Base-by-base conservation (phyloP, 2,888 invertebrate species). In the Venustoraphidia nigricollis region DNA sequence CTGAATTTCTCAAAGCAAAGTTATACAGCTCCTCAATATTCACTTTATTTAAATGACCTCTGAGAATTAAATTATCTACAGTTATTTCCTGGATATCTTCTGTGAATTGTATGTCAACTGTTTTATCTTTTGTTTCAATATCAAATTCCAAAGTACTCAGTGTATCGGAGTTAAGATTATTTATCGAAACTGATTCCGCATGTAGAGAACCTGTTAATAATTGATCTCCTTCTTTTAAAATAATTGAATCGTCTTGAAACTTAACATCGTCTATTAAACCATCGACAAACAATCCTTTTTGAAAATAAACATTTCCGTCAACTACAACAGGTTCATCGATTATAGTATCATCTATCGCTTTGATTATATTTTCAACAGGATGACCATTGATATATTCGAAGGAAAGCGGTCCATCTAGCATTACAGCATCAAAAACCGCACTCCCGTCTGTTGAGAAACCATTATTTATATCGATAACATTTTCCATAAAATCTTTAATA, bases 41-140 rank as follows among this genome's bases (percentile, higher is more conserved):
- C 4, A 70, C 57, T 9, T 66, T 64, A 57, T 79, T 79, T 0
- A 78, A 57, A 10, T 59, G 62, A n/a, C 70, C 72, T 3, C 58
- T 58, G 10, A 76, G 59, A 10, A 60, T 55, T 10, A 75, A 53
- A 34, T 71, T 60, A 48, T 69, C 60, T 2, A 71, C 63, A 14
- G 55, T 60, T 6, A 76, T 51, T 34, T 48, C 41, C 45, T 38
- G 17, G 48, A 47, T 48, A 46, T 44, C 34, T 55, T 54, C 51
- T 35, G 14, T 37, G 51, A 48, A 17, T 41, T 36, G 49, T 49
- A 44, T 53, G 48, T 46, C 50, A 52, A 49, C 51, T 50, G 13
- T 37, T 50, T 41, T 52, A 47, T 11, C 47, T 53, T 41, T 52
- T 49, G 47, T 50, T 47, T 47, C 49, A 44, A 37, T 41, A 36